These are phyloP conservation scores for Halesus radiatus DNA, from an alignment of 1,140 invertebrate species.

Conservation along the genomic window DNA sequence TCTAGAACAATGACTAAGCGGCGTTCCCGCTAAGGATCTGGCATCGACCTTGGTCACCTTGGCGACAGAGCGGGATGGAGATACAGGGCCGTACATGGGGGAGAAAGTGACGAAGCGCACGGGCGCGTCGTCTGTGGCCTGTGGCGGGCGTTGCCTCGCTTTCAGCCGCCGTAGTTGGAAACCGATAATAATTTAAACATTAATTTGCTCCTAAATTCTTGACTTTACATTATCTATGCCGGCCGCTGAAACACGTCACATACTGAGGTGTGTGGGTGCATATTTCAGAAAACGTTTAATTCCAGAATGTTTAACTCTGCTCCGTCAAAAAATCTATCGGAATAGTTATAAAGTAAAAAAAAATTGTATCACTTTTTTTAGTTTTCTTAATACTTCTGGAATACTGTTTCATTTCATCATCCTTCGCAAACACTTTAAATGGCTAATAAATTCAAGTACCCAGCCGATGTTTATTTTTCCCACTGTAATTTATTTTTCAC, in stretches of 20 bases:
- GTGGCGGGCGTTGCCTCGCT: slow-evolving; percentile 44
- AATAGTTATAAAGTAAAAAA: too few relatives aligned
- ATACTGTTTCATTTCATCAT: too few relatives aligned
- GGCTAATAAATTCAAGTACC: too few relatives aligned
- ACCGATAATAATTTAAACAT: slow-evolving; percentile 46
- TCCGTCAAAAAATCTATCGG: too few relatives aligned
- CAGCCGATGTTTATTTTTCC: too few relatives aligned
- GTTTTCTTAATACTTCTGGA: too few relatives aligned
- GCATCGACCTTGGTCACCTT: slow-evolving; percentile 59
- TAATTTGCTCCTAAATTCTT: slow-evolving; percentile 10
- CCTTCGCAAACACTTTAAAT: too few relatives aligned
- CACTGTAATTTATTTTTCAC: not conserved
- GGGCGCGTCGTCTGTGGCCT: slow-evolving; percentile 33
- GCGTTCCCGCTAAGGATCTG: slow-evolving; percentile 56
- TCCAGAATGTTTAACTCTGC: not conserved
- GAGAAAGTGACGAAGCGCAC: slow-evolving; percentile 31
- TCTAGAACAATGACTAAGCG: slow-evolving; percentile 54
- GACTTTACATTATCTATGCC: not conserved
- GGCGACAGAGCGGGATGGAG: slow-evolving; percentile 50
- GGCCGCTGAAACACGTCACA: slow-evolving; percentile 4
- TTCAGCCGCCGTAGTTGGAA: slow-evolving; percentile 41
- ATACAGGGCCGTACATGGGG: not conserved
- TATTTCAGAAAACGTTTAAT: not conserved
- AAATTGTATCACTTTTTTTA: too few relatives aligned
- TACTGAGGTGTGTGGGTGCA: slow-evolving; percentile 1